phyloP scores from a whole-genome alignment of 2,888 invertebrate species.

The Hybos culiciformis region DNA sequence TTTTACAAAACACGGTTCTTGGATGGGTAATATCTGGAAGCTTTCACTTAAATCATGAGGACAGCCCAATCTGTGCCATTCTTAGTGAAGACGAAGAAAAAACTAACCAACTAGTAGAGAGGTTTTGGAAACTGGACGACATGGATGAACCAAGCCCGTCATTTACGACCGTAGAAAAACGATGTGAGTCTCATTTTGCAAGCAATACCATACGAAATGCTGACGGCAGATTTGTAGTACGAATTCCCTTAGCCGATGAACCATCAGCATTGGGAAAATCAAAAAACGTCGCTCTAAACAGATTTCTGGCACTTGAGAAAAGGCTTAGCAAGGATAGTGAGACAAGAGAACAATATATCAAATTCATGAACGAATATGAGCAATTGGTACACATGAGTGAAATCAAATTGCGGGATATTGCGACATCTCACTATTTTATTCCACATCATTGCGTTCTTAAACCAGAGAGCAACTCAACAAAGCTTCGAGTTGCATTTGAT shows the following conservation, averaged over 20 bases:
- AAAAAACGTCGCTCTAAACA: constrained; percentile 6
- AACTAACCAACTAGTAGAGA: too few species aligned
- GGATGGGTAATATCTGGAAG: too few species aligned
- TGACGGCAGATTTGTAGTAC: constrained; percentile 13
- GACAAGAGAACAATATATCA: constrained; percentile 12
- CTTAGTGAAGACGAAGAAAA: too few species aligned
- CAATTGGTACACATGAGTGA: constrained; percentile 15
- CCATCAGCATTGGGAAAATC: constrained; percentile 3
- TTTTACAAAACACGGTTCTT: too few species aligned
- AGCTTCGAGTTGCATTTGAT: constrained; percentile 9
- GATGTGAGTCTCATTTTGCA: constrained; percentile 15
- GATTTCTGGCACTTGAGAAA: constrained; percentile 15
- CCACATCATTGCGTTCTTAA: constrained; percentile 8
- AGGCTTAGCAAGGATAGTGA: constrained; percentile 11
- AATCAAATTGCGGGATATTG: not conserved
- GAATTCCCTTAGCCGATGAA: constrained; percentile 13
- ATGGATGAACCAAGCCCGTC: too few species aligned
- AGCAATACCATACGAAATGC: constrained; percentile 6
- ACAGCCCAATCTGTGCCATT: too few species aligned
- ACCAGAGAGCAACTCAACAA: not conserved
- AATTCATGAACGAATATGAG: constrained; percentile 16
- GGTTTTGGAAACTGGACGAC: too few species aligned
- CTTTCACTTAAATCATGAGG: too few species aligned
- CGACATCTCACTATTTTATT: not conserved
- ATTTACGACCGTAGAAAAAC: constrained; percentile 5